Evolutionary conservation across 1,140 invertebrate genomes (phyloP), one percentile per base, ranked within the genome.

Genomic region (Meloidogyne floridensis): DNA sequence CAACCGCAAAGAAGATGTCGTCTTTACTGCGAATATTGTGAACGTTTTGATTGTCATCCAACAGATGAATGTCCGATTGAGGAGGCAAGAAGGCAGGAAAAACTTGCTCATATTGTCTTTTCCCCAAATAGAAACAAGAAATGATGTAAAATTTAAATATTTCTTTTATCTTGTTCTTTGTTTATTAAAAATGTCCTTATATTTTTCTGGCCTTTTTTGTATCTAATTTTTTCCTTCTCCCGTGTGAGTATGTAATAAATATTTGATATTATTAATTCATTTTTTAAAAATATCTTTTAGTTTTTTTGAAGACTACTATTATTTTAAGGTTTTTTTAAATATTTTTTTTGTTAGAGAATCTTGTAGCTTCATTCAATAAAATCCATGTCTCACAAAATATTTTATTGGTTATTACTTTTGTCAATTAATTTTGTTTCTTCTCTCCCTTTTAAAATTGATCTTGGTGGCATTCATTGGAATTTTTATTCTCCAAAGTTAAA

Each of bases 11-110:
- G 72, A 75, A 69, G 15, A 3, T 3, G 94, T 43, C 93, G 96
- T 71, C 91, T 96, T 84, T 98, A 95, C 91, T 98, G 96, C 92
- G 96, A 98, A 92, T 98, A 98, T 86, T 98, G 96, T 91, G 96
- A 98, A 91, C 92, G 93, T 88, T 98, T 98, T 92, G 96, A 98
- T 92, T 91, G 93, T 79, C 97, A 98, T 89, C 96, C 98, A 90
- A 98, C 96, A 0, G 95, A 97, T 90, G 96, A 98, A 90, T 98
- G 96, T 91, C 96, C 96, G 18, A 92, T 93, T 18, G 96, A 85
- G 56, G 85, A 72, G 6, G 81, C 70, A 8, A 74, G 70, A 56
- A 20, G 47, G 18, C 18, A 20, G 32, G 81, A 82, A 75, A 72
- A 13, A 47, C 81, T n/a, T 20, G 20, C 42, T 7, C 81, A 82